A percentile compares a stretch with the other conserved stretches of the same genome.
phyloP scores from a whole-genome alignment of 1,140 invertebrate genomes.

The Drosophila bifasciata region DNA sequence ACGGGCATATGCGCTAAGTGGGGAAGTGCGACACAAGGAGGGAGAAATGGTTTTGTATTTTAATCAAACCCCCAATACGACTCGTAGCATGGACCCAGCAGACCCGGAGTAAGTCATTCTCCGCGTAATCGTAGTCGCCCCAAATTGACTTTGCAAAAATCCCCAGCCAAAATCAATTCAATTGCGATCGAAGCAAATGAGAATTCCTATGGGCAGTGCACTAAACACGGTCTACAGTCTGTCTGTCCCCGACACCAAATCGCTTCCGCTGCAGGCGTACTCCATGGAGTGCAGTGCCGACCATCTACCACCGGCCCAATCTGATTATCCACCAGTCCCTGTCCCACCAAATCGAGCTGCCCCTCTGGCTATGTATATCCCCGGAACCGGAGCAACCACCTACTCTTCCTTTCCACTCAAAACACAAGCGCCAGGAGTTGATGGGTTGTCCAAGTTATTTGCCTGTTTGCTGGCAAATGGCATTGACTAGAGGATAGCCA shows the following conservation, averaged over 20 bases:
- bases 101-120: too few relatives aligned
- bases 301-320: conserved; percentile 10
- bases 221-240: too few relatives aligned
- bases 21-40: background rate
- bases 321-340: conserved; percentile 4
- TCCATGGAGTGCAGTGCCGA: conserved; percentile 1
- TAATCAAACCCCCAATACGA: too few relatives aligned
- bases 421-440: conserved; percentile 2
- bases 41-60: too few relatives aligned
- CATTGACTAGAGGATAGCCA: conserved; percentile 33
- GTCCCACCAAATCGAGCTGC: too few relatives aligned
- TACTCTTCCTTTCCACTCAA: background rate
- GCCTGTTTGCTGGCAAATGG: conserved; percentile 36
- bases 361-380: background rate
- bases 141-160: too few relatives aligned
- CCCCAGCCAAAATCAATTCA: too few relatives aligned
- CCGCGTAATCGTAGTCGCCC: too few relatives aligned
- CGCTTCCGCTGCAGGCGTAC: conserved; percentile 9
- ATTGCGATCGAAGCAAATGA: too few relatives aligned
- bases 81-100: too few relatives aligned
- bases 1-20: conserved; percentile 13
- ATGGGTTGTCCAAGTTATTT: conserved; percentile 37
- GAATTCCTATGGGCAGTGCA: too few relatives aligned
- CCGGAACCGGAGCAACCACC: background rate
- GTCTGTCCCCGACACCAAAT: too few relatives aligned